Conservation (phyloP, 2,113 vertebrate genomes). For the Halcyon senegalensis region DNA sequence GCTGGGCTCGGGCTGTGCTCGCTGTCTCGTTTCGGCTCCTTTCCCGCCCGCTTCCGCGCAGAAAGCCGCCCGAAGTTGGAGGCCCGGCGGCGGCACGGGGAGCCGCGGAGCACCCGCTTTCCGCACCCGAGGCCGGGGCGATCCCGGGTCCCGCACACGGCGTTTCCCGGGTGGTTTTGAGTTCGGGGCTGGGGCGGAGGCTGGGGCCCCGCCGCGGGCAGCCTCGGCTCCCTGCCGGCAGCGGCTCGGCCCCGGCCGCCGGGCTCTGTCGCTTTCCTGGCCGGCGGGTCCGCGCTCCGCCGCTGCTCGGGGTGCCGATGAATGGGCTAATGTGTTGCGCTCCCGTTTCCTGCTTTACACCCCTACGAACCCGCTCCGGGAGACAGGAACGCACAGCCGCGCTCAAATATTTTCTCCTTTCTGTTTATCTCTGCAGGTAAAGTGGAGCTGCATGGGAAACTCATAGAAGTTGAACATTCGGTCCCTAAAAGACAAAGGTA, state of each 20-base stretch:
- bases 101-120: not conserved
- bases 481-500: conserved; percentile 98
- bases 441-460: conserved; percentile 96
- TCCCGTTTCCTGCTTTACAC: not conserved
- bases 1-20: not conserved
- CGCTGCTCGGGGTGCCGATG: not conserved
- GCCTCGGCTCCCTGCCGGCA: not conserved
- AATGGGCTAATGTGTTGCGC: conserved; percentile 35
- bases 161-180: not conserved
- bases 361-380: not conserved
- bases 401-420: not conserved
- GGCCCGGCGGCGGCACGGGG: not conserved
- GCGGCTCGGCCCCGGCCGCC: not conserved
- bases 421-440: conserved; percentile 84
- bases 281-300: not conserved
- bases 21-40: not conserved
- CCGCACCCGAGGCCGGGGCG: not conserved
- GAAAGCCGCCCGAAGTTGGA: not conserved
- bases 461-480: conserved; percentile 96
- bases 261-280: not conserved
- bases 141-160: not conserved
- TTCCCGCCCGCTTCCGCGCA: not conserved
- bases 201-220: not conserved
- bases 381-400: not conserved
- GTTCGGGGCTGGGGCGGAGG: not conserved